Conservation (phyloP, 1,140 invertebrate species). For the Drosophila mayri region DNA sequence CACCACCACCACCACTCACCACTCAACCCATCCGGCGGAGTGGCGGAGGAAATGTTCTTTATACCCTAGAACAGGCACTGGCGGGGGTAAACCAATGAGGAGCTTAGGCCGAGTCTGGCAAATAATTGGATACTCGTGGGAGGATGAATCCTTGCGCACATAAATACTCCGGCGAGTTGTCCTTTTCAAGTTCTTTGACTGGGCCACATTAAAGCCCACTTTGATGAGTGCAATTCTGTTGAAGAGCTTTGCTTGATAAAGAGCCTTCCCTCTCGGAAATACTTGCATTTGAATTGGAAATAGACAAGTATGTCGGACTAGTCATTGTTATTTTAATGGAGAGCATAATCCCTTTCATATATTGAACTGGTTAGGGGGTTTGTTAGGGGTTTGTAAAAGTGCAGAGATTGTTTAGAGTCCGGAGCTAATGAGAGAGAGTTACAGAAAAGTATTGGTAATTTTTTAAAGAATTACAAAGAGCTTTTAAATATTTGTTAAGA, state of each 20-base stretch:
- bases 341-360: neutral
- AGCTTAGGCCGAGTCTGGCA: conserved; percentile 47
- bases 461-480: no score
- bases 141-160: conserved; percentile 37
- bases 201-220: conserved; percentile 36
- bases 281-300: conserved; percentile 24
- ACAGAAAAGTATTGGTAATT: no score
- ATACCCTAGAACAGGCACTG: conserved; percentile 19
- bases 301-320: neutral
- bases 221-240: conserved; percentile 26
- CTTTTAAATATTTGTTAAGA: no score
- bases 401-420: neutral
- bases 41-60: conserved; percentile 30
- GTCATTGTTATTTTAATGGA: conserved; percentile 10
- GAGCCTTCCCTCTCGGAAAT: conserved; percentile 4
- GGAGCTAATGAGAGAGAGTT: neutral
- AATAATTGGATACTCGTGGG: conserved; percentile 46
- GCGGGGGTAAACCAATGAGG: conserved; percentile 48
- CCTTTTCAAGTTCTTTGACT: conserved; percentile 45
- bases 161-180: conserved; percentile 38
- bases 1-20: neutral
- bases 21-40: conserved; percentile 11
- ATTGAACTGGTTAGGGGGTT: neutral
- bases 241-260: conserved; percentile 7
- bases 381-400: neutral